Evolutionary conservation across 2,797 vertebrate species (phyloP).

Genomic region (Acanthurus leucopareius): DNA sequence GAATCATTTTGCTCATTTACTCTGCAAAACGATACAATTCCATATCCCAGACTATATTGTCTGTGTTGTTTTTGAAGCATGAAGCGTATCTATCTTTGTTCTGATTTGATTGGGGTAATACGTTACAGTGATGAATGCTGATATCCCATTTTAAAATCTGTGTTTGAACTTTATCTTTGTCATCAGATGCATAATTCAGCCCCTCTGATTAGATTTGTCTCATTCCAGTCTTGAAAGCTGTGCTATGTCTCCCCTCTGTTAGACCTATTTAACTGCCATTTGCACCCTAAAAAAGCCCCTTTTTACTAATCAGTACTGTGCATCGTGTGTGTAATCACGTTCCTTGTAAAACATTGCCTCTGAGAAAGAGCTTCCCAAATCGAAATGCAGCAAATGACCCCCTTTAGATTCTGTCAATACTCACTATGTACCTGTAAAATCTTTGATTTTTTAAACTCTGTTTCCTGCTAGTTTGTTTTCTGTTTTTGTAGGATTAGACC

Average conservation of each 20-base stretch:
- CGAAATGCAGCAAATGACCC: slow-evolving; percentile 39
- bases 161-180: slow-evolving; percentile 64
- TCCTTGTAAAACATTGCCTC: slow-evolving; percentile 43
- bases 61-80: slow-evolving; percentile 39
- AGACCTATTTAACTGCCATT: slow-evolving; percentile 39
- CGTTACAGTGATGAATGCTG: slow-evolving; percentile 54
- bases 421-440: neutral
- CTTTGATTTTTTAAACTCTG: slow-evolving; percentile 26
- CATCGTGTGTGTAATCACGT: slow-evolving; percentile 43
- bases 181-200: slow-evolving; percentile 34
- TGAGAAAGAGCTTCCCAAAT: slow-evolving; percentile 31
- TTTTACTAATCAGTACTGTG: slow-evolving; percentile 54
- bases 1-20: slow-evolving; percentile 64
- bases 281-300: slow-evolving; percentile 40
- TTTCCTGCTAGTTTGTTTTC: neutral
- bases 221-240: slow-evolving; percentile 21
- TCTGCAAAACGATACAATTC: slow-evolving; percentile 49
- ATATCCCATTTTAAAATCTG: slow-evolving; percentile 49
- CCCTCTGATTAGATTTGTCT: slow-evolving; percentile 41
- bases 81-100: slow-evolving; percentile 51
- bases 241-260: slow-evolving; percentile 44
- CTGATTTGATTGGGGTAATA: slow-evolving; percentile 54
- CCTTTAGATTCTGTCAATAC: slow-evolving; percentile 31
- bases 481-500: slow-evolving; percentile 31
- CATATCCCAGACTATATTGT: slow-evolving; percentile 43